Percentiles rank a stretch among this genome's conserved stretches.
Evolutionary conservation across 2,113 vertebrate species (phyloP).

Genomic region (Holacanthus passer): DNA sequence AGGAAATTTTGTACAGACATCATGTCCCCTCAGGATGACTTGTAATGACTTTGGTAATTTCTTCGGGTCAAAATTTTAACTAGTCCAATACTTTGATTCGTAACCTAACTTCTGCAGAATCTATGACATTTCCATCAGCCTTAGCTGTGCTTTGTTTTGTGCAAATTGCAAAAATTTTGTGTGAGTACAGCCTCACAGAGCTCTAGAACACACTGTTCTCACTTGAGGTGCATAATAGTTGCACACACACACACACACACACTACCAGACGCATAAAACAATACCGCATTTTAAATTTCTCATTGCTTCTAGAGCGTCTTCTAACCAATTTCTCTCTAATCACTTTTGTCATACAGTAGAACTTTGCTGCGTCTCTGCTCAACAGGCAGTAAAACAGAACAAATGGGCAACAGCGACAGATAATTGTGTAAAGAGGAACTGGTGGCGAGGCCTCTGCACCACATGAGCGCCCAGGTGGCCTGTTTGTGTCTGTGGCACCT

Average conservation of each 20-base stretch:
- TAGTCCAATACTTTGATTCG: neutral
- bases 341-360: neutral
- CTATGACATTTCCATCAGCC: neutral
- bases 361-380: neutral
- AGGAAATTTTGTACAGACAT: neutral
- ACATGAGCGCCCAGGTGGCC: slow-evolving; percentile 16
- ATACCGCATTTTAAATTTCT: neutral
- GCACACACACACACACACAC: too few relatives aligned
- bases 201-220: too few relatives aligned
- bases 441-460: slow-evolving; percentile 3
- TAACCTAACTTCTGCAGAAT: neutral
- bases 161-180: too few relatives aligned
- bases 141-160: neutral
- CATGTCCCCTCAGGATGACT: neutral
- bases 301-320: neutral
- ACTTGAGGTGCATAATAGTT: too few relatives aligned
- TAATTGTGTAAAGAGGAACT: neutral
- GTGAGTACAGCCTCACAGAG: neutral
- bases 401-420: neutral
- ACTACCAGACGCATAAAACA: too few relatives aligned
- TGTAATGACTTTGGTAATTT: neutral
- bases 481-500: slow-evolving; percentile 43
- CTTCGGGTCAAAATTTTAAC: neutral
- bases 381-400: neutral
- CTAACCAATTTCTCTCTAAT: neutral